phyloP scores from a whole-genome alignment of 2,113 vertebrate genomes.

The Jaculus jaculus region DNA sequence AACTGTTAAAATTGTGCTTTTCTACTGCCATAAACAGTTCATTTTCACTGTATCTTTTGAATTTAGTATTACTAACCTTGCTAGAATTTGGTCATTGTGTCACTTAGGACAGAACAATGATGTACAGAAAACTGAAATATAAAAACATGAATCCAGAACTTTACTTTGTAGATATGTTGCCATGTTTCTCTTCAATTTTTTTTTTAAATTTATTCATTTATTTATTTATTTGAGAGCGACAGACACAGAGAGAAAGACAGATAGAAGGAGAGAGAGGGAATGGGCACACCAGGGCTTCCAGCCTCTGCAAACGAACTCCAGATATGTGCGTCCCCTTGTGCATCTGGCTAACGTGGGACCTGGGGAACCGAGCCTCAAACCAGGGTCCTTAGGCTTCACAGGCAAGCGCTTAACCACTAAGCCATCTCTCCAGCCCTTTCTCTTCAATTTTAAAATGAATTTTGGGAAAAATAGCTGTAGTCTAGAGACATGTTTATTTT shows the following conservation, averaged over 20 bases:
- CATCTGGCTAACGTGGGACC: too few species aligned
- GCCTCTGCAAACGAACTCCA: too few species aligned
- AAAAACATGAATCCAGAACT: constrained; percentile 50
- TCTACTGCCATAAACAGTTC: constrained; percentile 12
- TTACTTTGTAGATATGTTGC: constrained; percentile 29
- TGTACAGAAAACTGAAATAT: constrained; percentile 49
- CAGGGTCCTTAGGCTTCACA: too few species aligned
- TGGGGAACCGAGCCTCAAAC: too few species aligned
- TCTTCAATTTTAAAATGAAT: constrained; percentile 12
- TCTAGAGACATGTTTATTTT: not conserved
- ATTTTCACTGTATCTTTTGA: constrained; percentile 41
- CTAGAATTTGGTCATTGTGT: constrained; percentile 48
- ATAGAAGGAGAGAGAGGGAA: too few species aligned
- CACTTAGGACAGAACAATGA: constrained; percentile 21
- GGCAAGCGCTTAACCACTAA: too few species aligned
- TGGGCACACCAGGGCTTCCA: too few species aligned
- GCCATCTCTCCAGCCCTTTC: too few species aligned
- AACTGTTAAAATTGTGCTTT: constrained; percentile 49
- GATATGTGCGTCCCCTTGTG: too few species aligned
- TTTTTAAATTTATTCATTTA: too few species aligned
- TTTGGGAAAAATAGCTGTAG: not conserved
- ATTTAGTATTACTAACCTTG: constrained; percentile 6
- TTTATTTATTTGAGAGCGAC: too few species aligned
- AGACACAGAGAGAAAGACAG: too few species aligned
- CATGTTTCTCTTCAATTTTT: not conserved